phyloP scores from a whole-genome alignment of 2,113 vertebrate genomes.

The Mus spicilegus region DNA sequence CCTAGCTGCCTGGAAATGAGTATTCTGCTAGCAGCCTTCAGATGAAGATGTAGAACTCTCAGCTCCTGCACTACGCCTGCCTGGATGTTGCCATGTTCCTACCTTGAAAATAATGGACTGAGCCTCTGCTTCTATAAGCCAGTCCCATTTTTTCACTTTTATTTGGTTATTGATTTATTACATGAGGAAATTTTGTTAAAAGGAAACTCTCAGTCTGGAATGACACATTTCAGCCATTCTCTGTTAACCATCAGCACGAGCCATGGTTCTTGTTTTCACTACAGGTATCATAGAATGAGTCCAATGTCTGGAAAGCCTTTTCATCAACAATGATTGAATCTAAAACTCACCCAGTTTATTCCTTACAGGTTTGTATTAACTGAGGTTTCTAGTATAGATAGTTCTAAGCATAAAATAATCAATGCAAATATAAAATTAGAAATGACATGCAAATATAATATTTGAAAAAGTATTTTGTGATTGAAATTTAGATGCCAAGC shows the following conservation, averaged over 20 bases:
- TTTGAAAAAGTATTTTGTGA: neutral
- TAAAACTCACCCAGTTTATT: neutral
- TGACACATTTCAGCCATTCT: neutral
- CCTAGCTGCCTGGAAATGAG: too few relatives aligned
- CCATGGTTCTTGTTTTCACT: neutral
- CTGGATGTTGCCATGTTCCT: too few relatives aligned
- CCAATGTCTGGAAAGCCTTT: slow-evolving; percentile 27
- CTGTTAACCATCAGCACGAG: neutral
- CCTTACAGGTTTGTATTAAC: neutral
- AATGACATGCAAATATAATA: neutral
- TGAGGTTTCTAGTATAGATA: neutral
- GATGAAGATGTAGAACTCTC: too few relatives aligned
- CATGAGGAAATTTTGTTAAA: slow-evolving; percentile 4
- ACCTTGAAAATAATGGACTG: too few relatives aligned
- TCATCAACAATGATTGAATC: neutral
- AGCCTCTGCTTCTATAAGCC: too few relatives aligned
- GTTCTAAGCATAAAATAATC: neutral
- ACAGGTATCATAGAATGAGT: neutral
- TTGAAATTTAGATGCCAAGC: neutral
- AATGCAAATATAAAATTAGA: neutral
- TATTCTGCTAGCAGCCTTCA: too few relatives aligned
- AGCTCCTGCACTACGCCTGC: too few relatives aligned
- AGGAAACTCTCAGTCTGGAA: neutral
- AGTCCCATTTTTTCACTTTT: neutral
- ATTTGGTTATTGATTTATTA: neutral